phyloP scores from a whole-genome alignment of 2,797 vertebrate genomes.

The Sebastes minor region DNA sequence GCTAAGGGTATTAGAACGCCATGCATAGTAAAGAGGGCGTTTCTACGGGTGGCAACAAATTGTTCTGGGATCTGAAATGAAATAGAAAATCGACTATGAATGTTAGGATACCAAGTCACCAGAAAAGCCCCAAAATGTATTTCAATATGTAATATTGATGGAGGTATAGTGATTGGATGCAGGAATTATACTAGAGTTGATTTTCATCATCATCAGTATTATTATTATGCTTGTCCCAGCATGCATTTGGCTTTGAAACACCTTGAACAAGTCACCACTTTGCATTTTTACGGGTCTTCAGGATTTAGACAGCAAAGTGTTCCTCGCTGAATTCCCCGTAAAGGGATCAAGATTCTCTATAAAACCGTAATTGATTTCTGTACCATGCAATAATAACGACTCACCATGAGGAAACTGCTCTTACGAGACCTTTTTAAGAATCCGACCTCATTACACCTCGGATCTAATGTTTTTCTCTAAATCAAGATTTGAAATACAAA shows the following conservation, averaged over 20 bases:
- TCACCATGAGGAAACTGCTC: constrained; percentile 60
- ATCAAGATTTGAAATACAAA: constrained; percentile 58
- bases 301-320: no score
- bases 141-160: background rate
- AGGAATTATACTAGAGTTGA: background rate
- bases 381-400: constrained; percentile 70
- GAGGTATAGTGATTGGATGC: background rate
- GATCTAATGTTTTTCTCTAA: constrained; percentile 51
- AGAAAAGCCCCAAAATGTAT: constrained; percentile 11
- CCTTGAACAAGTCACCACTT: constrained; percentile 2
- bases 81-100: constrained; percentile 66
- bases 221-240: background rate
- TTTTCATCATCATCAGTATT: background rate
- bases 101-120: constrained; percentile 27
- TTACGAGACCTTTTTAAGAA: constrained; percentile 63
- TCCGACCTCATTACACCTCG: constrained; percentile 58
- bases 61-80: constrained; percentile 67
- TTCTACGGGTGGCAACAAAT: constrained; percentile 67
- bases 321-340: constrained; percentile 66
- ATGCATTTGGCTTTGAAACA: background rate
- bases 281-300: no score
- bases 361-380: constrained; percentile 76
- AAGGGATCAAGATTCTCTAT: constrained; percentile 68
- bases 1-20: constrained; percentile 74
- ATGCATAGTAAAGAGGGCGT: constrained; percentile 72